Evolutionary conservation across 1,140 invertebrate species (phyloP).

Genomic region (Elysia chlorotica): DNA sequence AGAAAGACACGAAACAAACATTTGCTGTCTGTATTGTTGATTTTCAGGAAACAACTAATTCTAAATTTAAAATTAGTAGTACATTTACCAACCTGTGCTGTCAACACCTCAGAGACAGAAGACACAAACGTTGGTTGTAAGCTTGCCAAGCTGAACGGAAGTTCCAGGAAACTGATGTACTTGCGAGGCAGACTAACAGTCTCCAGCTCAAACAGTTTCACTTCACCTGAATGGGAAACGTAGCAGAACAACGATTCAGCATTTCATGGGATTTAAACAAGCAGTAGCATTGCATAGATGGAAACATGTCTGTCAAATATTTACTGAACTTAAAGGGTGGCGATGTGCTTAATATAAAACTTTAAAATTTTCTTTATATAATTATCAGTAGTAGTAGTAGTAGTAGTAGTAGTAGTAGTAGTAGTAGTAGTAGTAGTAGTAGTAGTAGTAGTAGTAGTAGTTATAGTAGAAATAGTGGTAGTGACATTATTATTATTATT

Average conservation of each 20-base stretch:
- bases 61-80: no score
- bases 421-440: neutral
- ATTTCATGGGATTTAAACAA: neutral
- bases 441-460: neutral
- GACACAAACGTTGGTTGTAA: conserved; percentile 76
- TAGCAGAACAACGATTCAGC: neutral
- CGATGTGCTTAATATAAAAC: no score
- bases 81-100: conserved; percentile 48
- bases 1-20: no score
- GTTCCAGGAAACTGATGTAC: conserved; percentile 82
- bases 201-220: conserved; percentile 76
- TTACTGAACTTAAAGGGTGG: no score
- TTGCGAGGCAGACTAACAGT: conserved; percentile 85
- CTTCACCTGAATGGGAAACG: conserved; percentile 71
- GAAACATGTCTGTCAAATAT: no score
- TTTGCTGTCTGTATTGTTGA: no score
- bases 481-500: neutral
- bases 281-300: neutral
- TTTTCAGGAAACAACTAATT: no score
- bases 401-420: no score
- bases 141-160: conserved; percentile 74
- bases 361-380: no score
- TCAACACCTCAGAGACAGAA: conserved; percentile 45
- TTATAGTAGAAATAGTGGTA: neutral
- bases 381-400: no score